phyloP scores from a whole-genome alignment of 1,140 invertebrate species.

The Caenorhabditis brenneri region DNA sequence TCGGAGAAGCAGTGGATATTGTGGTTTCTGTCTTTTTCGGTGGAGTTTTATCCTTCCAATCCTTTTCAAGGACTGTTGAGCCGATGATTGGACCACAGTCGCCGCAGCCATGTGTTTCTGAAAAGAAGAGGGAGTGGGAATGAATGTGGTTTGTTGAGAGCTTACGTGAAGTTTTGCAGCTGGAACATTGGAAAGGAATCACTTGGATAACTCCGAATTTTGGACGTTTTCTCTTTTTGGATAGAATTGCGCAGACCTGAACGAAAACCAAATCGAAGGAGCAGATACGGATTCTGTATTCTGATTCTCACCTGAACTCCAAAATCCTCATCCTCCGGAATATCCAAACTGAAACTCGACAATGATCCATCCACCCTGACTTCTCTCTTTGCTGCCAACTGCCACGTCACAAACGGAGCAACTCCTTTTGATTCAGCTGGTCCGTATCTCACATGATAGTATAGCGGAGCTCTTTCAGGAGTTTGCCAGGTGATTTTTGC shows the following conservation, averaged over 20 bases:
- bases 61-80: constrained; percentile 40
- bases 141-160: neutral
- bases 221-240: constrained; percentile 45
- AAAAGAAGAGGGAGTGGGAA: neutral
- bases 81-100: constrained; percentile 33
- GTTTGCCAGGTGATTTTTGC: constrained; percentile 51
- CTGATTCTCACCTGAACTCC: constrained; percentile 46
- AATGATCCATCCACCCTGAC: constrained; percentile 52
- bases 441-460: constrained; percentile 56
- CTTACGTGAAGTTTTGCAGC: constrained; percentile 48
- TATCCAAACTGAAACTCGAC: constrained; percentile 45
- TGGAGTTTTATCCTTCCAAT: constrained; percentile 40
- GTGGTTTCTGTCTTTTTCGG: neutral
- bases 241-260: constrained; percentile 55
- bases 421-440: constrained; percentile 50
- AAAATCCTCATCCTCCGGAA: constrained; percentile 52
- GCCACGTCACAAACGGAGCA: constrained; percentile 55
- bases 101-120: neutral
- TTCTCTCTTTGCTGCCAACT: constrained; percentile 48
- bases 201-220: constrained; percentile 57
- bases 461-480: constrained; percentile 37
- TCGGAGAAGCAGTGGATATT: neutral
- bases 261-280: too few relatives aligned
- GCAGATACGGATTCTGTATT: too few relatives aligned
- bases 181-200: constrained; percentile 53